Evolutionary conservation across 2,888 invertebrate species (phyloP).

Genomic region (Tenthredo distinguenda): DNA sequence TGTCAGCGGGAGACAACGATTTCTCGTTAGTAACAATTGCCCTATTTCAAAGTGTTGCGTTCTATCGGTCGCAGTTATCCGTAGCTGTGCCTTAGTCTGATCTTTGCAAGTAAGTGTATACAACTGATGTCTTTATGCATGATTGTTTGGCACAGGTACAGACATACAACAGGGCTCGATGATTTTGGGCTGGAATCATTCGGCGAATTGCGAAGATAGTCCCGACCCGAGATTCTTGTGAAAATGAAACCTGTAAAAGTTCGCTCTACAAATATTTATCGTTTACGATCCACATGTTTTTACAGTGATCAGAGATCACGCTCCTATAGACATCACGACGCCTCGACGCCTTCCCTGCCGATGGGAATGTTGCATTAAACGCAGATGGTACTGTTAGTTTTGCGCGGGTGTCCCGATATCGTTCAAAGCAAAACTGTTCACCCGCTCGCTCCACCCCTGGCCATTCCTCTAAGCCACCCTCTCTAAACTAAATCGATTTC

Average conservation of each 20-base stretch:
- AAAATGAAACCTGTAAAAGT: slow-evolving; percentile 43
- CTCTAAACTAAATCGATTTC: slow-evolving; percentile 43
- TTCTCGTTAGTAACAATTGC: slow-evolving; percentile 45
- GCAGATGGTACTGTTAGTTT: slow-evolving; percentile 63
- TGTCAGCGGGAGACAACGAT: slow-evolving; percentile 39
- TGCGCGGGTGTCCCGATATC: slow-evolving; percentile 53
- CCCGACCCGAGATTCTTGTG: neutral
- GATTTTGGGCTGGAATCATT: neutral
- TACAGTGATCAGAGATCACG: slow-evolving; percentile 47
- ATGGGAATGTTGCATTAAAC: slow-evolving; percentile 61
- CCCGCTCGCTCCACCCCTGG: neutral
- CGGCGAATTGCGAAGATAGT: neutral
- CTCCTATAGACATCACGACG: slow-evolving; percentile 2
- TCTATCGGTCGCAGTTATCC: slow-evolving; percentile 13
- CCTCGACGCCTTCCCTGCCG: slow-evolving; percentile 40
- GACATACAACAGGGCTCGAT: neutral
- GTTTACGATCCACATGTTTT: slow-evolving; percentile 38
- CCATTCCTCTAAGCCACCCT: neutral
- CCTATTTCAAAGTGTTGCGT: slow-evolving; percentile 21
- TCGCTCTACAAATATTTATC: slow-evolving; percentile 46
- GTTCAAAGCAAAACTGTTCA: slow-evolving; percentile 26
- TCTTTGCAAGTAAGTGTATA: neutral
- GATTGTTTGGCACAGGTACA: neutral
- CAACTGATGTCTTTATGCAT: neutral
- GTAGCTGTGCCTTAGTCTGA: slow-evolving; percentile 6